Base-by-base conservation (phyloP, 2,888 invertebrate genomes). In the Ligdia adustata region DNA sequence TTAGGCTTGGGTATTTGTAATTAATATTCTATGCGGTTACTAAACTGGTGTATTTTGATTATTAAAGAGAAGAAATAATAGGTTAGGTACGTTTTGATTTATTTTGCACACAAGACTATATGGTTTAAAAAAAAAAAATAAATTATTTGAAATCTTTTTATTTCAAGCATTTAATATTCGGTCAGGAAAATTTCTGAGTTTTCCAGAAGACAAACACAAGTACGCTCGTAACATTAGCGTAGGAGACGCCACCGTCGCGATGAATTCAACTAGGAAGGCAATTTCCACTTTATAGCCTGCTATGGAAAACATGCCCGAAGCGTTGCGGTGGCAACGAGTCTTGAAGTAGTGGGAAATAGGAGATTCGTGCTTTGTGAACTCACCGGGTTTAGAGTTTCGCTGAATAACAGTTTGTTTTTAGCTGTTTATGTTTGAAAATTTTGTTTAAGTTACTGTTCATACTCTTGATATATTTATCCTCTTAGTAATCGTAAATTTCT, bases 191-290 rank as follows among this genome's bases (percentile, higher is more conserved):
- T 44, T 40, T 37, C 29, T 5, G 28, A 45, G 35, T 52, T 48
- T 50, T 41, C 34, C 27, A 9, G 22, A 42, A 24, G 35, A 52
- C 43, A 49, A 42, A 24, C 35, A 41, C 22, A 4, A 1, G 22
- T 16, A 22, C 6, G 22, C n/a, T 22, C 3, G n/a, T 55, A 39
- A 50, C 48, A 53, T 48, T 49, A 32, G 46, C 48, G 34, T 49
- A 49, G 40, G 41, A 48, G 57, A 57, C 71, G 66, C 69, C 60
- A 59, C 61, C 60, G 69, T 69, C 66, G 60, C 53, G 76, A 82
- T 82, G 85, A 82, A 89, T 85, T 86, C 82, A 82, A 85, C 80
- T 82, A 81, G 82, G 78, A 79, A 78, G 79, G 84, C 85, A 87
- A 84, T 87, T 85, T 81, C 72, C 79, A 70, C 77, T 85, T 87